Evolutionary conservation across 2,888 invertebrate species (phyloP), one percentile per base, ranked within the genome.

Genomic region (Exocentrus adspersus): DNA sequence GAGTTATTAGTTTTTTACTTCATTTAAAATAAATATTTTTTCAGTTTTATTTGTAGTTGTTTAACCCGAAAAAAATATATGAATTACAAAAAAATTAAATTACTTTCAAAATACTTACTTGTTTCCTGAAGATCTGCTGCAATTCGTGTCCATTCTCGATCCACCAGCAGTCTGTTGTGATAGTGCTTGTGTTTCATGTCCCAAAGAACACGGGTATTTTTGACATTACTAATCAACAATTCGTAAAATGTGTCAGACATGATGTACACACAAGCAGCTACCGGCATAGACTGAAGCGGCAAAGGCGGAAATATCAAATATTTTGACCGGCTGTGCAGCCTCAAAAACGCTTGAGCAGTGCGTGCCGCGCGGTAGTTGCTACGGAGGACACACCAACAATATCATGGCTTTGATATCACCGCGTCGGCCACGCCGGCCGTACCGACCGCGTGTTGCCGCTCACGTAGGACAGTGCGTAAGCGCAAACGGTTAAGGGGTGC

Each of bases 131-230:
- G 28, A 54, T 16, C 53, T 43, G 12, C 21, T n/a, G 52, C 53
- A 43, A 53, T 60, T 10, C 42, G 17, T 10, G 3, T 46, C 19
- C 61, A 56, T 61, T 50, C 60, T 42, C 21, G 4, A 42, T 43
- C 16, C 16, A 45, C 45, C n/a, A 61, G 9, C 17, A 56, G 43
- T 45, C 61, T 19, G 19, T 61, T 54, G 30, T 61, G 61, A 16
- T 61, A 61, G 12, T 43, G 32, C 9, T 61, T 56, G 12, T 61
- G 32, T 20, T 6, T 56, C 54, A 54, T 61, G 17, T 61, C 61
- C 53, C 53, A 52, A 19, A 51, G 17, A 41, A 30, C 9, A 17
- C 12, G 12, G 32, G 6, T 12, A 17, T 42, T 37, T 51, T 52
- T 30, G 1, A 60, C 28, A 16, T 7, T 9, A 24, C 60, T 60